Conservation (phyloP, 2,888 invertebrate genomes). For the Catocala fraxini region DNA sequence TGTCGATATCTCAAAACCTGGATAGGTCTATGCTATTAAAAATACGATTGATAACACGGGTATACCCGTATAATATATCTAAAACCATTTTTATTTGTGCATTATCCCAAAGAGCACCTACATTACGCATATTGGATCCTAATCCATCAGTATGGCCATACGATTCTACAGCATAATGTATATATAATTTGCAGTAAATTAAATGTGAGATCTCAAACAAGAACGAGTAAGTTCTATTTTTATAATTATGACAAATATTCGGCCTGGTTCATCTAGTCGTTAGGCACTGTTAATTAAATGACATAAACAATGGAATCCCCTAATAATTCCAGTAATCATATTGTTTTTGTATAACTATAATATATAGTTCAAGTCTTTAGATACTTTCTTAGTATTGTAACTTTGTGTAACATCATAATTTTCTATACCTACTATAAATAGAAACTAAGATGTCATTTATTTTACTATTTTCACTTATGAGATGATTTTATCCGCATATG, state of each 20-base stretch:
- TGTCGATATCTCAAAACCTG: too few species aligned
- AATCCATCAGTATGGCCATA: too few species aligned
- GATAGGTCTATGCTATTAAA: too few species aligned
- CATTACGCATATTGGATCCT: too few species aligned
- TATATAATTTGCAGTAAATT: too few species aligned
- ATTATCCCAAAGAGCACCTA: too few species aligned
- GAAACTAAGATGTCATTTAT: constrained; percentile 21
- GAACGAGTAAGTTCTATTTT: too few species aligned
- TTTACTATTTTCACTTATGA: constrained; percentile 18
- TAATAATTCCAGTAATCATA: constrained; percentile 16
- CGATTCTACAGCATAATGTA: too few species aligned
- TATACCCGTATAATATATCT: too few species aligned
- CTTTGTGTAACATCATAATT: constrained; percentile 18
- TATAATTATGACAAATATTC: background rate
- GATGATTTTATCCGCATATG: constrained; percentile 21
- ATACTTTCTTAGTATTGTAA: constrained; percentile 18
- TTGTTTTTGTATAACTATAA: constrained; percentile 11
- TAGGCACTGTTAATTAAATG: background rate
- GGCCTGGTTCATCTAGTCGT: background rate
- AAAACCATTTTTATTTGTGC: too few species aligned
- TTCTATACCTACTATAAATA: constrained; percentile 8
- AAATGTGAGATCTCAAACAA: too few species aligned
- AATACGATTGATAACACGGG: too few species aligned
- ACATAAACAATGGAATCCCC: background rate
- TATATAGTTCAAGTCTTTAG: constrained; percentile 15